Base-by-base conservation (phyloP, 2,113 vertebrate genomes). In the Amphilophus citrinellus region DNA sequence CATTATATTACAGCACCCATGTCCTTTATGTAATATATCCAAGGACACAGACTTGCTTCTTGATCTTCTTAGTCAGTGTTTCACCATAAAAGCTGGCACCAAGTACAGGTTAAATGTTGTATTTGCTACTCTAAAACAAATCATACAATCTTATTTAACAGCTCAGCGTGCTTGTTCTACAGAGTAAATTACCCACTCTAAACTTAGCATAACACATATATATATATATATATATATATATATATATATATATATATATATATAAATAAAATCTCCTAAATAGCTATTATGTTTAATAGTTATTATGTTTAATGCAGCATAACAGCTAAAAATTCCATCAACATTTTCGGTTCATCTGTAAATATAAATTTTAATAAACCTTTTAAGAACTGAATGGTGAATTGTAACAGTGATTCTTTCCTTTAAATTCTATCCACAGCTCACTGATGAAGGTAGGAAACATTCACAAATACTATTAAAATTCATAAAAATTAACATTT, bases 311-410 rank as follows among this genome's bases (percentile, higher is more conserved):
- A 53, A 17, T 32, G 53, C 27, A 53, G 2, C 9, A 0, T 24
- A 11, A 42, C 24, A 59, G n/a, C 75, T 60, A 27, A 59, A 35
- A 11, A n/a, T 42, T 10, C 9, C n/a, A 76, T 59, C 18, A 24
- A 24, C 14, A 24, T 39, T 6, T 0, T 42, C 5, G 18, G 35
- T 22, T 0, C 0, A 76, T 24, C 11, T 7, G 1, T 10, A 2
- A 76, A 59, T 0, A 58, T 2, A 68, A 27, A 68, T 2, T n/a
- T 22, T 37, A 14, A 53, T 20, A 20, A 68, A 71, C 44, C 20
- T 22, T 71, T 30, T 71, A 44, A 65, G 62, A 65, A 44, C 17
- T 66, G n/a, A 60, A 35, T 10, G 27, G 13, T 44, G 53, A 77
- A 47, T 47, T 61, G 13, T 30, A 27, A 44, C 18, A 14, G 24